Conservation (phyloP, 2,113 vertebrate species). For the Poeciliopsis turrubarensis region DNA sequence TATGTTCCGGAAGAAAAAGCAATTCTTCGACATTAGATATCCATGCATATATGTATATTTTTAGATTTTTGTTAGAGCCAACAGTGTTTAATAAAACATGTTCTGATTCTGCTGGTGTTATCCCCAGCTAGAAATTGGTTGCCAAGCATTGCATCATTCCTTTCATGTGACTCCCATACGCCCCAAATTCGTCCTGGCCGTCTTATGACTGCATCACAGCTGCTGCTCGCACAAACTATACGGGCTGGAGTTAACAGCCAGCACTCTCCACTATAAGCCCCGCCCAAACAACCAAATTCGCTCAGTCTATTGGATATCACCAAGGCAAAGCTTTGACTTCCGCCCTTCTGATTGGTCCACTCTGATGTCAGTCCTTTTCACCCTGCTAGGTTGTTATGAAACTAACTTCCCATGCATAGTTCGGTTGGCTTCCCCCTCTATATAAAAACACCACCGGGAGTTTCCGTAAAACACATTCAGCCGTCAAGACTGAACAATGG, state of each 20-base stretch:
- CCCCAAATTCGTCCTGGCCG: constrained; percentile 87
- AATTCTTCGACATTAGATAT: constrained; percentile 79
- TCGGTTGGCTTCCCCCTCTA: constrained; percentile 76
- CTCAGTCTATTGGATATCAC: constrained; percentile 76
- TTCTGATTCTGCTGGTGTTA: constrained; percentile 85
- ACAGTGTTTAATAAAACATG: constrained; percentile 88
- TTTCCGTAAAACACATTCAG: constrained; percentile 85
- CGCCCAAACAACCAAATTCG: background rate
- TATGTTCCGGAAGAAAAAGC: constrained; percentile 66
- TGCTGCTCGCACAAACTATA: constrained; percentile 81
- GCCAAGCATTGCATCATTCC: constrained; percentile 89
- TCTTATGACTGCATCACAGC: constrained; percentile 87
- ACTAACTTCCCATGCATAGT: constrained; percentile 66
- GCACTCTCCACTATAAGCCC: constrained; percentile 9
- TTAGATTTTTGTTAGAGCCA: constrained; percentile 81
- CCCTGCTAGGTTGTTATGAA: constrained; percentile 39
- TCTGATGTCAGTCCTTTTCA: background rate
- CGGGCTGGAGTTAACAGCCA: constrained; percentile 57
- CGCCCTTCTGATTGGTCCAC: constrained; percentile 41
- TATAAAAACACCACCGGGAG: constrained; percentile 86
- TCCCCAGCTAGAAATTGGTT: constrained; percentile 86
- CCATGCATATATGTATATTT: constrained; percentile 83
- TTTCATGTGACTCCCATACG: constrained; percentile 88
- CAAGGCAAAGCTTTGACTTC: constrained; percentile 76
- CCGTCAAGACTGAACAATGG: constrained; percentile 85